Conservation (phyloP, 2,113 vertebrate genomes). For the Numenius arquata region DNA sequence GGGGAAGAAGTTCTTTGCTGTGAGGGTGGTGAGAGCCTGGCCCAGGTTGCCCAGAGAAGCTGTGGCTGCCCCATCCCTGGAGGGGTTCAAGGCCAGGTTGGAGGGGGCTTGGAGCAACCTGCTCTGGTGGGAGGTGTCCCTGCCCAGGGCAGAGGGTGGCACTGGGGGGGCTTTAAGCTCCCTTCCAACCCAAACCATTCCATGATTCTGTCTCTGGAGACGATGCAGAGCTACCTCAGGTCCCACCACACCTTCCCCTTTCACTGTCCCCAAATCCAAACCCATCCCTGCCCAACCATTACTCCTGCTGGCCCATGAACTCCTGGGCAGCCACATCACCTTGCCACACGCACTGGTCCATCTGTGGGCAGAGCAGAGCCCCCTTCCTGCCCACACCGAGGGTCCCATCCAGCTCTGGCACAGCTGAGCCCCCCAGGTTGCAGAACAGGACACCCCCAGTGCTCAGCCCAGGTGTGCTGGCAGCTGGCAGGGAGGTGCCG, state of each 20-base stretch:
- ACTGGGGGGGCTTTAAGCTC: background rate
- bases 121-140: background rate
- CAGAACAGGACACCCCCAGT: fast-evolving
- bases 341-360: fast-evolving
- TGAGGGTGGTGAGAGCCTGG: background rate
- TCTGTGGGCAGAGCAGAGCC: background rate
- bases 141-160: background rate
- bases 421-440: background rate
- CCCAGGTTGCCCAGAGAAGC: background rate
- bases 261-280: background rate
- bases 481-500: background rate
- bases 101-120: background rate
- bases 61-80: background rate
- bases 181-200: background rate
- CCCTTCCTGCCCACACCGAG: background rate
- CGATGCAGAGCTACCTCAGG: background rate
- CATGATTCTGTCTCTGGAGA: background rate
- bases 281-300: fast-evolving
- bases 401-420: background rate
- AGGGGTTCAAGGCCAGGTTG: background rate
- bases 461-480: background rate
- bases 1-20: background rate
- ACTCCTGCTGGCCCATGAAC: background rate
- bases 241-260: background rate
- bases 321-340: background rate